phyloP scores from a whole-genome alignment of 2,797 vertebrate genomes.

The Gouania willdenowi region DNA sequence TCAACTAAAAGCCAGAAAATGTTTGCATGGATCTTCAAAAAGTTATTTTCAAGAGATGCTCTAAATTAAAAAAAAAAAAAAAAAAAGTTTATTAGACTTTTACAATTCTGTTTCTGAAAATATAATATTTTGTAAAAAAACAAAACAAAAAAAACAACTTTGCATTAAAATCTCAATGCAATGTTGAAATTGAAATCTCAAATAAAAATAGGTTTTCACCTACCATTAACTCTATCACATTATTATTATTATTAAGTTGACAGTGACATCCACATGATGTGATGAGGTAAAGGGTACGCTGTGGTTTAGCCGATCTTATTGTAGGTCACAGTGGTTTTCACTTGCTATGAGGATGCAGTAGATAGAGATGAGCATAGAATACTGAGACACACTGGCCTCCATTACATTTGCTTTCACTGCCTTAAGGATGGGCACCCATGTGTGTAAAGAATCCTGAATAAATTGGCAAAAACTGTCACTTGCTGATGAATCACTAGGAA shows the following conservation, averaged over 20 bases:
- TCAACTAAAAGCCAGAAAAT: too few relatives aligned
- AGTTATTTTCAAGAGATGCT: too few relatives aligned
- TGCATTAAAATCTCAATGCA: too few relatives aligned
- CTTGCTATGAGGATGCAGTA: constrained; percentile 32
- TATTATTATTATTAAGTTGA: too few relatives aligned
- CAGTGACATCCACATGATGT: constrained; percentile 1
- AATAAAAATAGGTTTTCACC: neutral
- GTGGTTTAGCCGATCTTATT: constrained; percentile 16
- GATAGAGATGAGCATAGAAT: constrained; percentile 29
- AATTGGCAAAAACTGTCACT: constrained; percentile 17
- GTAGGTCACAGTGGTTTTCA: constrained; percentile 30
- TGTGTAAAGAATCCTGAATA: constrained; percentile 11
- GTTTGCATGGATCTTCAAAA: too few relatives aligned
- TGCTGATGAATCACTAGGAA: constrained; percentile 20
- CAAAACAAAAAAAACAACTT: too few relatives aligned
- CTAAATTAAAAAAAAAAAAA: too few relatives aligned
- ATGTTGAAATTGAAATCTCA: too few relatives aligned
- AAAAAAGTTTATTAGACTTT: too few relatives aligned
- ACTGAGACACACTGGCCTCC: constrained; percentile 12
- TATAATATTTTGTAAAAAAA: too few relatives aligned
- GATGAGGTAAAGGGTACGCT: constrained; percentile 1
- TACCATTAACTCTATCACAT: neutral
- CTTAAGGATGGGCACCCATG: constrained; percentile 22
- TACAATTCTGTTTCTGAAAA: too few relatives aligned
- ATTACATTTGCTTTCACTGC: constrained; percentile 19